These are phyloP conservation scores for Auanema freiburgensis DNA, from an alignment of 2,888 invertebrate species.

Conservation along the genomic window DNA sequence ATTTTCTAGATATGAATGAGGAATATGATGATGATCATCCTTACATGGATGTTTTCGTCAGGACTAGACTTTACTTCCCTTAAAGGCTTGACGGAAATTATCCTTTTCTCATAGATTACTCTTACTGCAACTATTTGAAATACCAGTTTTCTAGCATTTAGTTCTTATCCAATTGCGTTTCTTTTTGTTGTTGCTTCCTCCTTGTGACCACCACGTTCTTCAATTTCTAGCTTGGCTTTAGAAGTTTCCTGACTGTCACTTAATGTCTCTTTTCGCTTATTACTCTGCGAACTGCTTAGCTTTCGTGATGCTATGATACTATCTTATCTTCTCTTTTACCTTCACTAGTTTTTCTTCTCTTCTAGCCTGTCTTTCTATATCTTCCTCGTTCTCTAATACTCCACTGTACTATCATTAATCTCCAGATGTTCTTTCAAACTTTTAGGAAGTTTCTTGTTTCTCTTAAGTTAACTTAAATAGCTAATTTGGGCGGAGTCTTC, in stretches of 20 bases:
- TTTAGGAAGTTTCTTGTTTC: background rate
- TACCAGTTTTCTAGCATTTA: background rate
- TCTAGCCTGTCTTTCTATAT: background rate
- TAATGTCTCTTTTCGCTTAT: background rate
- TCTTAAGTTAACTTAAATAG: slow-evolving; percentile 1
- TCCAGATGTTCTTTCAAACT: background rate
- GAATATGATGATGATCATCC: too few species aligned
- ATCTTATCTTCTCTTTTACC: background rate
- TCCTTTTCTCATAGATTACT: background rate
- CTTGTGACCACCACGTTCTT: background rate
- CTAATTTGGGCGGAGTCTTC: background rate
- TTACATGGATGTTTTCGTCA: too few species aligned
- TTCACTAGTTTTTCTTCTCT: background rate
- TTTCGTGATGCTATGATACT: background rate
- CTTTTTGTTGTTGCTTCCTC: slow-evolving; percentile 2
- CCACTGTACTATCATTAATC: background rate
- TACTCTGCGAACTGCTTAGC: background rate
- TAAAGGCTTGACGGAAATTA: too few species aligned
- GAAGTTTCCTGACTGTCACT: background rate
- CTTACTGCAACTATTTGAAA: background rate
- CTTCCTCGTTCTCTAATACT: background rate
- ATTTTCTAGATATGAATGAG: too few species aligned
- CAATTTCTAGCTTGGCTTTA: background rate
- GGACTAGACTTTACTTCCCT: too few species aligned
- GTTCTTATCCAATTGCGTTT: background rate